Base-by-base conservation (phyloP, 2,888 invertebrate species). In the Dicyrtoma fusca region DNA sequence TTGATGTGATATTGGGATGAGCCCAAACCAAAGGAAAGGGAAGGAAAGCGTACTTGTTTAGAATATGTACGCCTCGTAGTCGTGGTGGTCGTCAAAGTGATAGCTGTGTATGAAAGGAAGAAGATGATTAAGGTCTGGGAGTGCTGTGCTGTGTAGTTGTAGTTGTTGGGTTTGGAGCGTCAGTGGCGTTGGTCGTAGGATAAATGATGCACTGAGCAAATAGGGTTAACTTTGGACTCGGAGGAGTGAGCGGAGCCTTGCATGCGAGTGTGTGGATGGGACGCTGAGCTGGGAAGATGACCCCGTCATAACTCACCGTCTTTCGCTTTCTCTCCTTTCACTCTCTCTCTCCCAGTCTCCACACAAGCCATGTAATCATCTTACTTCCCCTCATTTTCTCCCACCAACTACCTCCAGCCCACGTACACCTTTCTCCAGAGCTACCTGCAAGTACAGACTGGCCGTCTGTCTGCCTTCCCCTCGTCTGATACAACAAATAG, bases 291-390 rank as follows among this genome's bases (percentile, higher is more conserved):
- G 57, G 57, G 57, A 57, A 61, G 51, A 55, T 74, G 71, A 74
- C 74, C 74, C 62, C 71, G 55, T 71, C 74, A 74, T 71, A 74
- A 66, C 66, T 71, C 74, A 74, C 25, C 26, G 34, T 74, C 23
- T 57, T 64, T n/a, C n/a, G n/a, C 66, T 68, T 62, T 57, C 57
- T 26, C 57, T 57, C 34, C 34, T 34, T 34, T 8, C 8, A 34
- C 34, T 8, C 4, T 34, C 34, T 34, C 8, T 8, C 34, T 34
- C 34, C 19, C 49, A 4, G 49, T 19, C 14, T 49, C 49, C 49
- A 53, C 19, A 17, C 17, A 17, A 19, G 11, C 11, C 17, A 19
- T 23, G 25, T 21, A 25, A 23, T 23, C 6, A 14, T 26, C 21
- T 14, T 25, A 11, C 5, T 25, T 23, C 25, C n/a, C 25, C 25